Percentiles rank a stretch among this genome's conserved stretches.
Conservation (phyloP, 2,113 vertebrate species). For the Phaetusa simplex region DNA sequence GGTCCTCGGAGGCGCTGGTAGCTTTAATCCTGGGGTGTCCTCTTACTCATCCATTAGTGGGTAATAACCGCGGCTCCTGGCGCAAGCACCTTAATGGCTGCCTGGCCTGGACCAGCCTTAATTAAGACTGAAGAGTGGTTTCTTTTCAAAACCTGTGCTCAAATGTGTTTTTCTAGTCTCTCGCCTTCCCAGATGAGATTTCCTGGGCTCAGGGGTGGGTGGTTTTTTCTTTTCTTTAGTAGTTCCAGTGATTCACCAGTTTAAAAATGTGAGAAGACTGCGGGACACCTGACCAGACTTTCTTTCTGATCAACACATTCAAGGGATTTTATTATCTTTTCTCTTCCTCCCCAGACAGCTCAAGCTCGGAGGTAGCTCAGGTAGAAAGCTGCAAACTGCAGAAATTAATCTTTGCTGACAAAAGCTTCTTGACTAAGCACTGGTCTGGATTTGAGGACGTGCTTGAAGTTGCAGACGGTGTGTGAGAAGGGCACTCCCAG, state of each 20-base stretch:
- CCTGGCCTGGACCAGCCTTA: not conserved
- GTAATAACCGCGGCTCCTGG: not conserved
- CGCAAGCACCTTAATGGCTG: not conserved
- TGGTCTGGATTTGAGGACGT: slow-evolving; percentile 17
- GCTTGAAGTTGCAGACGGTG: not conserved
- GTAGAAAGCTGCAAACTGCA: slow-evolving; percentile 59
- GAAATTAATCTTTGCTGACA: slow-evolving; percentile 60
- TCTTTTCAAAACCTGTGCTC: not conserved
- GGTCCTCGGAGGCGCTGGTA: not conserved
- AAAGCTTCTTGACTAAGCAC: slow-evolving; percentile 20
- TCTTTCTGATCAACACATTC: slow-evolving; percentile 21
- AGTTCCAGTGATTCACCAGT: slow-evolving; percentile 14
- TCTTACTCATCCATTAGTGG: slow-evolving; percentile 6
- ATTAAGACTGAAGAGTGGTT: slow-evolving; percentile 14
- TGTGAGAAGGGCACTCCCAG: not conserved
- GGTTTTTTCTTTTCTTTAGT: not conserved
- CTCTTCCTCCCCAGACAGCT: slow-evolving; percentile 43
- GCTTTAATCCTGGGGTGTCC: not conserved
- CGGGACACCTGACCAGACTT: not conserved
- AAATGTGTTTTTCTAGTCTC: not conserved
- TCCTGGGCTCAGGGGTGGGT: not conserved
- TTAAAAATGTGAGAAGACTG: slow-evolving; percentile 4
- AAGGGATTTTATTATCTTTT: slow-evolving; percentile 58
- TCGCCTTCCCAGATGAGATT: slow-evolving; percentile 3
- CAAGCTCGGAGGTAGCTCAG: slow-evolving; percentile 19